Conservation (phyloP, 2,113 vertebrate species). For the Mungos mungo region DNA sequence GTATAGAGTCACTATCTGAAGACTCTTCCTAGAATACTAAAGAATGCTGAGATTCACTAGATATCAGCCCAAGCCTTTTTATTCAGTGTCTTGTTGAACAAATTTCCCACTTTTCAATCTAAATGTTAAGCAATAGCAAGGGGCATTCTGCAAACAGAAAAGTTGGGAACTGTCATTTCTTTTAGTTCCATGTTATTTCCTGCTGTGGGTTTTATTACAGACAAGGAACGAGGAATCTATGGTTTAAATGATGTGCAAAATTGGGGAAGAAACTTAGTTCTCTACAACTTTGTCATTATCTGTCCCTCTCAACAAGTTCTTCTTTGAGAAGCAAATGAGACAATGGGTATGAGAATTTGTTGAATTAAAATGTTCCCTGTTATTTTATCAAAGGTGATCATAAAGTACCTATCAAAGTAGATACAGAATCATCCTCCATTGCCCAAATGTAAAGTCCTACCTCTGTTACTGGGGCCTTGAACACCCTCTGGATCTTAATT, state of each 20-base stretch:
- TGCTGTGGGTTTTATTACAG: background rate
- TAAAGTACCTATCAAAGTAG: background rate
- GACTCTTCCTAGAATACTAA: constrained; percentile 72
- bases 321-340: background rate
- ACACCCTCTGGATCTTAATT: background rate
- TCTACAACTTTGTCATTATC: background rate
- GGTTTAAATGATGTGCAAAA: background rate
- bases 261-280: background rate
- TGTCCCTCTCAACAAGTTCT: background rate
- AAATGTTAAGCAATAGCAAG: constrained; percentile 66
- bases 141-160: constrained; percentile 56
- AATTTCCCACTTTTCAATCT: constrained; percentile 14
- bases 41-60: constrained; percentile 69
- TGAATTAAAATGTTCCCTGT: background rate
- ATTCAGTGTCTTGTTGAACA: constrained; percentile 66
- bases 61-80: constrained; percentile 69
- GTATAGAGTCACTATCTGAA: constrained; percentile 56
- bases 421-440: background rate
- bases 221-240: background rate
- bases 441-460: background rate
- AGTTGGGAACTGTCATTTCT: constrained; percentile 64
- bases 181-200: background rate
- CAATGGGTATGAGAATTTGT: background rate
- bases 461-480: background rate
- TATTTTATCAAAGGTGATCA: background rate